Evolutionary conservation across 2,797 vertebrate species (phyloP).

Genomic region (Manis javanica): DNA sequence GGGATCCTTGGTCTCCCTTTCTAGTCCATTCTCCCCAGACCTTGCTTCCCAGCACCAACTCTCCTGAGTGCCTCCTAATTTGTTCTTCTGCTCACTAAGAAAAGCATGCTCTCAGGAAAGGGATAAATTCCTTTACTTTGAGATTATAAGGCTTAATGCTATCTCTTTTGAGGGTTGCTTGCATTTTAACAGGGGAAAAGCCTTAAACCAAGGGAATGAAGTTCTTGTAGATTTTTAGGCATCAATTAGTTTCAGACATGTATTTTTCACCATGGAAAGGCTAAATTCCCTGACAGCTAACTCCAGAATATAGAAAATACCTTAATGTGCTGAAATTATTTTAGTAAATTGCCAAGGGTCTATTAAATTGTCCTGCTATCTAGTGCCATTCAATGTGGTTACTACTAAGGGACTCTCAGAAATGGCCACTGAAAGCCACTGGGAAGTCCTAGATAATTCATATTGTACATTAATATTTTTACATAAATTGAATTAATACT

Average conservation of each 20-base stretch:
- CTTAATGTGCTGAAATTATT: constrained; percentile 48
- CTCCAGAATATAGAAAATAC: constrained; percentile 52
- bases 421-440: constrained; percentile 53
- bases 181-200: constrained; percentile 71
- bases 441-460: constrained; percentile 51
- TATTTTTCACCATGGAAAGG: constrained; percentile 57
- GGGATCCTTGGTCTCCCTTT: not conserved
- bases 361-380: not conserved
- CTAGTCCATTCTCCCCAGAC: constrained; percentile 26
- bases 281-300: constrained; percentile 55
- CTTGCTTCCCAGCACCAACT: constrained; percentile 25
- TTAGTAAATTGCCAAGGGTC: not conserved
- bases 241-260: constrained; percentile 48
- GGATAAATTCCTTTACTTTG: constrained; percentile 59
- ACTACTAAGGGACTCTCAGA: constrained; percentile 49
- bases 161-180: constrained; percentile 68
- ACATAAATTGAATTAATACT: constrained; percentile 48
- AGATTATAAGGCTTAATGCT: constrained; percentile 68
- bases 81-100: constrained; percentile 63
- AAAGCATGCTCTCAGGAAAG: constrained; percentile 75
- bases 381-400: constrained; percentile 50
- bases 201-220: constrained; percentile 76
- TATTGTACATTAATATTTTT: constrained; percentile 70
- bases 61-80: constrained; percentile 72
- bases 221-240: constrained; percentile 65